phyloP scores from a whole-genome alignment of 2,888 invertebrate species.

The Caenorhabditis zanzibari region DNA sequence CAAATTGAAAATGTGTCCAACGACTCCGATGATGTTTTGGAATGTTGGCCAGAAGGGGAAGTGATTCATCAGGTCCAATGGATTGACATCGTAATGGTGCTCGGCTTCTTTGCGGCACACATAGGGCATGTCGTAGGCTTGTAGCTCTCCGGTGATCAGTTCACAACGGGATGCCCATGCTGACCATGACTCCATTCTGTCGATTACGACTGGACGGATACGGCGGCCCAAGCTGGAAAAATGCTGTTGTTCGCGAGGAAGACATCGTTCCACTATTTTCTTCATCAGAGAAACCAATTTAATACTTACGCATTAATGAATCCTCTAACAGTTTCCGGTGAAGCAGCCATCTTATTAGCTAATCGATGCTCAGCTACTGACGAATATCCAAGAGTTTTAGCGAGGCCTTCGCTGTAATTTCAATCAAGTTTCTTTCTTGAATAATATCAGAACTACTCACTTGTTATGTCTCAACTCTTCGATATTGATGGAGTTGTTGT shows the following conservation, averaged over 20 bases:
- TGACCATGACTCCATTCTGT: constrained; percentile 81
- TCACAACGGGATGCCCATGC: constrained; percentile 77
- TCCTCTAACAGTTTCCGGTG: constrained; percentile 80
- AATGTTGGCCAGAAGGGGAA: constrained; percentile 83
- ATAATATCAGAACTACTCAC: constrained; percentile 60
- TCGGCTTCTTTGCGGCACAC: constrained; percentile 81
- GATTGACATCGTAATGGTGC: constrained; percentile 79
- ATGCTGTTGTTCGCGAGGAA: no score
- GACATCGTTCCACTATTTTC: no score
- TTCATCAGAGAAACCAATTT: no score
- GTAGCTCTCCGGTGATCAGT: constrained; percentile 71
- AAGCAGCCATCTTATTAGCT: constrained; percentile 82
- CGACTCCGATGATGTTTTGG: constrained; percentile 75
- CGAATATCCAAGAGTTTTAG: constrained; percentile 80
- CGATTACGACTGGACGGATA: constrained; percentile 81
- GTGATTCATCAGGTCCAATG: constrained; percentile 81
- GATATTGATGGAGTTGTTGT: constrained; percentile 82
- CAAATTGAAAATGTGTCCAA: constrained; percentile 78
- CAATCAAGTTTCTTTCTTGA: neutral
- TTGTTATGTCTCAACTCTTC: constrained; percentile 82
- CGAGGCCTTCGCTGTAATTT: constrained; percentile 80
- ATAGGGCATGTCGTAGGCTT: constrained; percentile 81
- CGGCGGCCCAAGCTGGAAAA: constrained; percentile 76
- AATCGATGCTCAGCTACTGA: constrained; percentile 81
- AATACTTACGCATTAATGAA: constrained; percentile 79